A percentile compares a stretch with the other conserved stretches of the same genome.
phyloP scores from a whole-genome alignment of 1,140 invertebrate genomes.

The Eupristina koningsbergeri region DNA sequence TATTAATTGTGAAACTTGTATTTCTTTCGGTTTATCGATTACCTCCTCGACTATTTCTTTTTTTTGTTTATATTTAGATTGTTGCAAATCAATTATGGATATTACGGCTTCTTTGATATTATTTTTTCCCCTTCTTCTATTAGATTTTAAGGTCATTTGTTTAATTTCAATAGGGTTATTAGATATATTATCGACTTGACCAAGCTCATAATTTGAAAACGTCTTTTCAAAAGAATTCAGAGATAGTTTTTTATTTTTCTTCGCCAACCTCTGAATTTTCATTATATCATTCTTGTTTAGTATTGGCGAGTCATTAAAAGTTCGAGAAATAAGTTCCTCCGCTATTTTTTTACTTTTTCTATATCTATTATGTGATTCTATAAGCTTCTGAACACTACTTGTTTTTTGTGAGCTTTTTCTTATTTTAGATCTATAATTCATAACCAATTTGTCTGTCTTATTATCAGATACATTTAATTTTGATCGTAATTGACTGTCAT shows the following conservation, averaged over 20 bases:
- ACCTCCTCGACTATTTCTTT: background rate
- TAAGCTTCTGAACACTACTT: background rate
- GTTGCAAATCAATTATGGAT: background rate
- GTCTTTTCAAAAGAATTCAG: slow-evolving; percentile 35
- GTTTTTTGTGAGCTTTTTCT: slow-evolving; percentile 23
- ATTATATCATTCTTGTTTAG: background rate
- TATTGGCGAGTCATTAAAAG: slow-evolving; percentile 55
- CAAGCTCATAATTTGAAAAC: background rate
- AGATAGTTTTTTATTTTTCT: slow-evolving; percentile 48
- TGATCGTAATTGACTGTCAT: slow-evolving; percentile 68
- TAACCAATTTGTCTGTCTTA: slow-evolving; percentile 5
- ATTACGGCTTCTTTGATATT: background rate
- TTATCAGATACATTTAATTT: slow-evolving; percentile 60
- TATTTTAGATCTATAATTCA: slow-evolving; percentile 30
- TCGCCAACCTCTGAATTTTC: slow-evolving; percentile 25
- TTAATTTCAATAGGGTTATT: background rate
- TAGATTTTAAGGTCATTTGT: background rate
- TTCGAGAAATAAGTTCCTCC: slow-evolving; percentile 60
- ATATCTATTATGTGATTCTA: slow-evolving; percentile 48
- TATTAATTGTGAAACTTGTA: background rate
- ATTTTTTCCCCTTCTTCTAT: slow-evolving; percentile 42
- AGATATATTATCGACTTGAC: background rate
- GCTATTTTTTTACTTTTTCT: slow-evolving; percentile 68
- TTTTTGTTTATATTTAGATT: background rate
- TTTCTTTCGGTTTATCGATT: background rate